Evolutionary conservation across 2,797 vertebrate species (phyloP), one percentile per base, ranked within the genome.

Genomic region (Morelia viridis): DNA sequence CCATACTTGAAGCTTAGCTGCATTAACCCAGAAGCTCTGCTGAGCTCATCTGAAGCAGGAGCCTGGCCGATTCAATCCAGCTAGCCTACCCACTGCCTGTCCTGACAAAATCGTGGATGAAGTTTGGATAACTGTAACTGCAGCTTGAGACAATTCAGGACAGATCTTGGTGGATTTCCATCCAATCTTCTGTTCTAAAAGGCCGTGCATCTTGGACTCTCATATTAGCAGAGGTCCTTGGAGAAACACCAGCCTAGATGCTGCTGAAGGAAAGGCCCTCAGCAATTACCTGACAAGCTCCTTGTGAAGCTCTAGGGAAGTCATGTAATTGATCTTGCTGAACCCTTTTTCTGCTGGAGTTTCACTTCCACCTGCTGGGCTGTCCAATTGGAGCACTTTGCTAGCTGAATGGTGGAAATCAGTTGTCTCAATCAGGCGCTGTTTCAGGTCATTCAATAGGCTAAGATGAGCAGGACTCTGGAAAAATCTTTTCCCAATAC

Each of bases 371-470:
- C 97, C 97, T 89, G 96, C 93, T 64, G 96, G 96, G 28, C 96
- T 96, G 10, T 97, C 98, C 31, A 98, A 97, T 80, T 98, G 98
- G 60, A 99, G 96, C 11, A 98, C 99, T 96, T 99, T 99, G 94
- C 99, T 98, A 85, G 99, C 99, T 80, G 98, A 97, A 0, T 99
- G 98, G 96, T 99, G 99, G 96, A 99, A 99, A 95, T 99, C 99
- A 0, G 98, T 99, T 91, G 99, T 98, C 93, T 99, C 98, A 9
- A 97, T 97, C 92, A 99, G 97, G 28, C 98, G 98, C 85, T 98
- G 98, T 93, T 98, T 99, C 96, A 99, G 97, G 89, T 99, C 98
- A 92, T 96, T 98, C 15, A 99, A 95, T 90, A 99, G 97, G 92
- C 62, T 94, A 1, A 96, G 15, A 4, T 99, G 98, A 93, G 97